Evolutionary conservation across 2,113 vertebrate species (phyloP).

Genomic region (Vireo altiloquus): DNA sequence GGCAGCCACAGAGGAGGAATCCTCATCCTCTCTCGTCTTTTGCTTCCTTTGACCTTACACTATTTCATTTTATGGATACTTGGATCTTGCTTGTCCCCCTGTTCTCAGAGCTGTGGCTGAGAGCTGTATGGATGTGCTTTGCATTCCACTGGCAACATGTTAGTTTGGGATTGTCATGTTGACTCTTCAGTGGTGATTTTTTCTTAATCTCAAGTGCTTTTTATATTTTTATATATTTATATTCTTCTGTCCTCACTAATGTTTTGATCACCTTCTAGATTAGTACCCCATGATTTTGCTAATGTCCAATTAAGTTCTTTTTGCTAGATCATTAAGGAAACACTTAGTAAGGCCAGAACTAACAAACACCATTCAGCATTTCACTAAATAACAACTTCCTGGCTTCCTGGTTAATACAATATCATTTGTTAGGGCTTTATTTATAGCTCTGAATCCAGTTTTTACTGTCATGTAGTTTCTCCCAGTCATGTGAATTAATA

Average conservation of each 20-base stretch:
- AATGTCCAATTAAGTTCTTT: neutral
- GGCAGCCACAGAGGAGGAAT: neutral
- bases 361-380: neutral
- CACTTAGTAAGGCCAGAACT: neutral
- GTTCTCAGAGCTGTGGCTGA: neutral
- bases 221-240: neutral
- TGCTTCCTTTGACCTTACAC: neutral
- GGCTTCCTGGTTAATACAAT: neutral
- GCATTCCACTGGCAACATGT: neutral
- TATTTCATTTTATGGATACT: neutral
- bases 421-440: neutral
- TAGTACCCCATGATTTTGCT: neutral
- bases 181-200: neutral
- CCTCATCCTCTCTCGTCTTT: neutral
- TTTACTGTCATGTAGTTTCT: neutral
- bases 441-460: neutral
- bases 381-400: neutral
- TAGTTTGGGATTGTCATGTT: neutral
- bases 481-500: neutral
- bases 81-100: rapidly evolving
- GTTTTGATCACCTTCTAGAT: neutral
- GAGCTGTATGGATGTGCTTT: neutral
- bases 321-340: neutral
- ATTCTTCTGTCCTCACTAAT: neutral
- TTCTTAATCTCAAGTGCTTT: neutral